A percentile compares a stretch with the other conserved stretches of the same genome.
These are phyloP conservation scores for Xanthorhoe designata DNA, from an alignment of 2,888 invertebrate species.

Conservation along the genomic window DNA sequence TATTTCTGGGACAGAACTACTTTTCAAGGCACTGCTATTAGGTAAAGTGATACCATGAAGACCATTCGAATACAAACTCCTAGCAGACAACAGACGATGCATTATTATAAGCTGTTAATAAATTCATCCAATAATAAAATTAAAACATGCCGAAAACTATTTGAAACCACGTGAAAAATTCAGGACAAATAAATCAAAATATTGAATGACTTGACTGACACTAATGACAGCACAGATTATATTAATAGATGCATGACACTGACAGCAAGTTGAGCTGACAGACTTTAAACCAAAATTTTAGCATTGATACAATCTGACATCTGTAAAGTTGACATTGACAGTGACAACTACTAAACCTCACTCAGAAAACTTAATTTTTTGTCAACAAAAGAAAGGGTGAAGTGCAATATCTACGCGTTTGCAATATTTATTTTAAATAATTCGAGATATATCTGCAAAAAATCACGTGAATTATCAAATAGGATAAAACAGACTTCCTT, in stretches of 20 bases:
- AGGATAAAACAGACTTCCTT: background rate
- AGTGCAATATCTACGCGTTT: background rate
- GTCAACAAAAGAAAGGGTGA: background rate
- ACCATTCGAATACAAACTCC: conserved; percentile 73
- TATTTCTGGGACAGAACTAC: conserved; percentile 59
- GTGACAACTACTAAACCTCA: background rate
- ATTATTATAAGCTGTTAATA: conserved; percentile 61
- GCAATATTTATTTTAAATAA: too few relatives aligned
- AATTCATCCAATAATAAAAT: conserved; percentile 47
- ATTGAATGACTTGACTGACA: conserved; percentile 10
- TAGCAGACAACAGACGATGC: conserved; percentile 77
- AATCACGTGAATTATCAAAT: background rate
- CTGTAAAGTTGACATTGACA: background rate
- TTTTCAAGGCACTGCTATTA: conserved; percentile 57
- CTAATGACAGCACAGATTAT: too few relatives aligned
- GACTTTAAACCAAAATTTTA: background rate
- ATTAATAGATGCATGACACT: too few relatives aligned
- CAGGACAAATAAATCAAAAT: conserved; percentile 38
- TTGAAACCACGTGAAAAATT: conserved; percentile 73
- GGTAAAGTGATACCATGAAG: conserved; percentile 64
- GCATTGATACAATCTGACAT: background rate
- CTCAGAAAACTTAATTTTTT: too few relatives aligned
- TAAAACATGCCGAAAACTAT: conserved; percentile 63
- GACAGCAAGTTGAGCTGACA: background rate
- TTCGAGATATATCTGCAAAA: background rate